Evolutionary conservation across 2,113 vertebrate genomes (phyloP).

Genomic region (Lepus americanus): DNA sequence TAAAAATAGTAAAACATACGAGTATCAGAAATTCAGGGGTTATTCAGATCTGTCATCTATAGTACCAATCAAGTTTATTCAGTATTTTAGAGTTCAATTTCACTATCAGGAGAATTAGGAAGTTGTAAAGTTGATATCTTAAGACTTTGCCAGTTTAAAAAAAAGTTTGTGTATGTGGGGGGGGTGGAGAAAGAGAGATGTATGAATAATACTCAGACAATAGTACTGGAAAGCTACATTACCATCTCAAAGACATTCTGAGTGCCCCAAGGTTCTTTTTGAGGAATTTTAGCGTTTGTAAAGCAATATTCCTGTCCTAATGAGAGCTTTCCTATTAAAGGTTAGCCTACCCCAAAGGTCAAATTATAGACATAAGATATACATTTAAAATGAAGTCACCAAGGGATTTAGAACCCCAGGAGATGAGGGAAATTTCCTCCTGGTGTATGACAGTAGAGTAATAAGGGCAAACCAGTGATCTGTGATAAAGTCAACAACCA

Average conservation of each 20-base stretch:
- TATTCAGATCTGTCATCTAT: neutral
- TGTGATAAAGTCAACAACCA: neutral
- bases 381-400: conserved; percentile 56
- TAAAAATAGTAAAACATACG: neutral
- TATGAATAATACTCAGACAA: neutral
- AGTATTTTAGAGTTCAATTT: neutral
- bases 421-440: conserved; percentile 30
- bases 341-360: conserved; percentile 68
- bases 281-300: conserved; percentile 64
- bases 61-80: neutral
- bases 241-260: neutral
- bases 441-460: neutral
- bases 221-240: neutral
- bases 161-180: neutral
- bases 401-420: conserved; percentile 52
- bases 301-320: conserved; percentile 29
- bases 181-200: too few species aligned
- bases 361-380: conserved; percentile 25
- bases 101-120: neutral
- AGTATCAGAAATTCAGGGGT: neutral
- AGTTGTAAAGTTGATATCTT: neutral
- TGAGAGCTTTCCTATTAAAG: conserved; percentile 57
- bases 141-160: neutral
- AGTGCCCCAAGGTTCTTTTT: conserved; percentile 48
- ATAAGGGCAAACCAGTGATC: conserved; percentile 72